These are phyloP conservation scores for Acanthococcus lagerstroemiae DNA, from an alignment of 2,888 invertebrate species.

Conservation along the genomic window DNA sequence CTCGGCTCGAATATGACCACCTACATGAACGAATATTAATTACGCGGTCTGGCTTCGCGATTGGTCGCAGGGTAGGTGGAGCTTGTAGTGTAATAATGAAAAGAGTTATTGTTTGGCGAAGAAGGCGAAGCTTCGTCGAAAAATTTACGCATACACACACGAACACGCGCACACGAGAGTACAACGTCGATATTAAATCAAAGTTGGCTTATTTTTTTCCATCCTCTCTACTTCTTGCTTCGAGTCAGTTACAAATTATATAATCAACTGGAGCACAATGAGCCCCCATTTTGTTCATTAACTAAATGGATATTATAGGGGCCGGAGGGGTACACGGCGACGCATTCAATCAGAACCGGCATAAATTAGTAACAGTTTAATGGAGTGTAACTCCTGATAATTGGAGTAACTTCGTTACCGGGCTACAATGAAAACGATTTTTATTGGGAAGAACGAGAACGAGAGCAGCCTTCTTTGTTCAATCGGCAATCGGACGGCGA, in stretches of 20 bases:
- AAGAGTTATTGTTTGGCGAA: neutral
- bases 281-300: constrained; percentile 28
- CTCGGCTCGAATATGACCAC: too few species aligned
- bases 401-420: constrained; percentile 21
- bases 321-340: neutral
- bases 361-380: constrained; percentile 27
- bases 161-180: too few species aligned
- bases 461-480: neutral
- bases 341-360: constrained; percentile 26
- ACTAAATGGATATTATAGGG: constrained; percentile 19
- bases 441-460: constrained; percentile 15
- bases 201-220: neutral
- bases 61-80: neutral
- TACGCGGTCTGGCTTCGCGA: neutral
- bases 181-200: neutral
- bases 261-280: constrained; percentile 6
- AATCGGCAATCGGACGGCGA: too few species aligned
- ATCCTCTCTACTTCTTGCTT: too few species aligned
- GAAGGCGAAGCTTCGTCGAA: too few species aligned
- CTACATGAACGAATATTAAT: neutral
- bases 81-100: neutral
- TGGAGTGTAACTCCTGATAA: constrained; percentile 25
- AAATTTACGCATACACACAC: too few species aligned
- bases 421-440: constrained; percentile 15
- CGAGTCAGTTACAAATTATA: neutral